Conservation (phyloP, 23 tunicate genomes). For the Ciona savignyi region DNA sequence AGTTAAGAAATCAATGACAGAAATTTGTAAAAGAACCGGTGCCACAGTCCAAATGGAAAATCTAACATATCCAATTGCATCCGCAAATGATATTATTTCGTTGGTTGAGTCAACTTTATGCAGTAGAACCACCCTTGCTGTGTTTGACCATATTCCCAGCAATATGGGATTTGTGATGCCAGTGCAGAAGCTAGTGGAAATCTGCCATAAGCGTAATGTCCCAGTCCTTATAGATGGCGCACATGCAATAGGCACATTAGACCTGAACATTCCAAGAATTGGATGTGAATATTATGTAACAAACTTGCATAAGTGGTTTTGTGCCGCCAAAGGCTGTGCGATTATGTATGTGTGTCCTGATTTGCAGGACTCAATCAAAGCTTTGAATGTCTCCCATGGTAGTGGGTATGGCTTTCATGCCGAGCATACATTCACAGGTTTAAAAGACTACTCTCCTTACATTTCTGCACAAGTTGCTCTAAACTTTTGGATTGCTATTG, state of each 20-base stretch:
- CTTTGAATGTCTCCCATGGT: constrained; percentile 77
- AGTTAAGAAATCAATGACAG: constrained; percentile 57
- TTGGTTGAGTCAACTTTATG: constrained; percentile 39
- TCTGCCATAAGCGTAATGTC: constrained; percentile 64
- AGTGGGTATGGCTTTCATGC: constrained; percentile 75
- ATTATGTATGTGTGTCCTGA: constrained; percentile 60
- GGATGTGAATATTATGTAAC: constrained; percentile 68
- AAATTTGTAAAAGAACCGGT: constrained; percentile 32
- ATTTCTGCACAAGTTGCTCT: constrained; percentile 31
- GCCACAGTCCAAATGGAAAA: constrained; percentile 45
- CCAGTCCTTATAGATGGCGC: constrained; percentile 90
- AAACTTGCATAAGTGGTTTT: constrained; percentile 87
- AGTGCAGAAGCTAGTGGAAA: constrained; percentile 33
- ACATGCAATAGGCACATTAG: constrained; percentile 63
- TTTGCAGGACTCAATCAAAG: constrained; percentile 31
- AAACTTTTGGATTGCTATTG: constrained; percentile 68
- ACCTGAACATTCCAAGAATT: constrained; percentile 33
- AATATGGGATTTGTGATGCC: constrained; percentile 70
- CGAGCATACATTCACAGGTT: constrained; percentile 56
- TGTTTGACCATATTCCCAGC: constrained; percentile 87
- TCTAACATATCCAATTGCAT: constrained; percentile 38
- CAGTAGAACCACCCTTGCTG: constrained; percentile 41
- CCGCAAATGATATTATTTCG: constrained; percentile 32
- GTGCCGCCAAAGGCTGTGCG: constrained; percentile 86
- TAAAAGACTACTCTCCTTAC: constrained; percentile 62